Evolutionary conservation across 2,113 vertebrate species (phyloP).

Genomic region (Engraulis encrasicolus): DNA sequence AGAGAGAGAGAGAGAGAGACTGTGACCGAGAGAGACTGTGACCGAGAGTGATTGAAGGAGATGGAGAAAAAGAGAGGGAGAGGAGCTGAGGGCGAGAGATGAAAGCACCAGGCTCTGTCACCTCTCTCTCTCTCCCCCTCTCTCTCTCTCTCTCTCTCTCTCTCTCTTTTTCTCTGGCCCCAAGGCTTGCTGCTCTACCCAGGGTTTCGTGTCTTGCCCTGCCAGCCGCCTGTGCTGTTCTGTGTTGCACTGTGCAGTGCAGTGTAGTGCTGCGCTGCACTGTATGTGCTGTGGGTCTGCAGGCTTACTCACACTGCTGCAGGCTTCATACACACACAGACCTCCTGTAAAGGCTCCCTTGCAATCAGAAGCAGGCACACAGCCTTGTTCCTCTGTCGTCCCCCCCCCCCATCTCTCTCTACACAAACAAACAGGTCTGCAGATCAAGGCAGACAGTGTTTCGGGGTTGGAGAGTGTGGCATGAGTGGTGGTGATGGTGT

Average conservation of each 20-base stretch:
- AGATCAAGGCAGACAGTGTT: conserved; percentile 36
- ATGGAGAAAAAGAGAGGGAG: not conserved
- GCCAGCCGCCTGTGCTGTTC: conserved; percentile 18
- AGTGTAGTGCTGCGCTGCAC: no score
- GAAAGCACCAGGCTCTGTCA: not conserved
- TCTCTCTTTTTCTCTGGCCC: not conserved
- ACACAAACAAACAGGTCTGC: no score
- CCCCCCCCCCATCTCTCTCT: no score
- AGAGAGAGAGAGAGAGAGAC: no score
- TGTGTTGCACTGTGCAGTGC: no score
- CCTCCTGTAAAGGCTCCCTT: conserved; percentile 27
- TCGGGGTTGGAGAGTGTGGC: not conserved
- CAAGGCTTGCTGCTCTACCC: not conserved
- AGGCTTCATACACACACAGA: conserved; percentile 26
- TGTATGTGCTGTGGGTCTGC: conserved; percentile 50
- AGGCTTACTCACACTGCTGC: conserved; percentile 18
- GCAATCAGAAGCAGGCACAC: conserved; percentile 31
- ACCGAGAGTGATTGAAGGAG: no score
- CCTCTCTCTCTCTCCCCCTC: not conserved
- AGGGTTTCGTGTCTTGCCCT: not conserved
- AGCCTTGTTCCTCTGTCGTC: not conserved
- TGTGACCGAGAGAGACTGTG: no score
- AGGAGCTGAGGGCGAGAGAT: not conserved
- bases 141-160: not conserved
- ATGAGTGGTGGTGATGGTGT: conserved; percentile 10